Evolutionary conservation across 2,797 vertebrate species (phyloP), one percentile per base, ranked within the genome.

Genomic region (Acrocephalus scirpaceus): DNA sequence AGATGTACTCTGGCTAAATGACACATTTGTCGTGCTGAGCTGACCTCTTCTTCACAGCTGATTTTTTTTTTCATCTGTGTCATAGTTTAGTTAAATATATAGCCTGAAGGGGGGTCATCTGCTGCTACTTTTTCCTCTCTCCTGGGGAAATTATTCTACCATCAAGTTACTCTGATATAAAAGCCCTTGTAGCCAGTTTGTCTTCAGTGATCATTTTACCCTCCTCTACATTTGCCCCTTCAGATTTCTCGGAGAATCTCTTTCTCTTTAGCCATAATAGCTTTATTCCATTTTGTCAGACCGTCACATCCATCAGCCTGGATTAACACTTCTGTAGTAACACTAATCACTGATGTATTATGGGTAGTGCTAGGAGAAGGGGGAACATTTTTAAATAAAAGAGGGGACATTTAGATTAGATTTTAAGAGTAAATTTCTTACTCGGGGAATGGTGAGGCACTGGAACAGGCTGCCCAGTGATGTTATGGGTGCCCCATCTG

Each of bases 11-110:
- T 88, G 86, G 82, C 79, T 93, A 92, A 93, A 83, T 62, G 75
- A 86, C 89, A 93, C 23, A 2, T 93, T 93, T 92, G 58, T 86
- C 56, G 1, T 48, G 30, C 81, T 88, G 87, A 90, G 72, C 60
- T 95, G 87, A 92, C 91, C 95, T 96, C 84, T 95, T 92, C 81
- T 94, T 66, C 61, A 16, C 64, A 79, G 78, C 27, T 61, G 75
- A 80, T 78, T 86, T 93, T 95, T 93, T 95, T 81, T 92, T 82
- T 92, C 66, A 60, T 69, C 47, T 80, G 69, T 91, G 36, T 67
- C 58, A 42, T 76, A 77, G 74, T 85, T 93, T 77, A 93, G 89
- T 94, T 89, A 86, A 89, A 96, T 89, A 62, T 34, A 77, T 77
- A 92, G 62, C 69, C 75, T 72, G 72, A 60, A 88, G 78, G 7